A percentile compares a stretch with the other conserved stretches of the same genome.
Evolutionary conservation across 2,888 invertebrate genomes (phyloP).

Genomic region (Clepsis dumicolana): DNA sequence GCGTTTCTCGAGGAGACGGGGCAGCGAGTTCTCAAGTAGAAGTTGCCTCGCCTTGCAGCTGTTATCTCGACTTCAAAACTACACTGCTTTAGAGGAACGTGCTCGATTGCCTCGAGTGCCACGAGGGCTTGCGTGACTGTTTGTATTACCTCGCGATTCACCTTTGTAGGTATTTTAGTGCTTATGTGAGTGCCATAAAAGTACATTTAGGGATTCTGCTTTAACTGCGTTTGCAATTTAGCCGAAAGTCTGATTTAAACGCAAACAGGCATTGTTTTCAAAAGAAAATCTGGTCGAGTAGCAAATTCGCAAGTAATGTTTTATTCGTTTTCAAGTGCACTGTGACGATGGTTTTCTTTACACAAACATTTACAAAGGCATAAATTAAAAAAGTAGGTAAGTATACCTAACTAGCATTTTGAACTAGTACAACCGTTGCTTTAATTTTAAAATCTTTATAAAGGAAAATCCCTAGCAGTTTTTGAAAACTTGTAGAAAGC

Average conservation of each 20-base stretch:
- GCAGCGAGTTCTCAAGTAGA: constrained; percentile 52
- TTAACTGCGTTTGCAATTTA: background rate
- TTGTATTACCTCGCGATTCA: constrained; percentile 30
- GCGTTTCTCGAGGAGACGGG: constrained; percentile 53
- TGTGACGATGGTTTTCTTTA: too few species aligned
- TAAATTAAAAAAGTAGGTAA: background rate
- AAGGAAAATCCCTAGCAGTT: constrained; percentile 15
- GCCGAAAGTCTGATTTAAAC: too few species aligned
- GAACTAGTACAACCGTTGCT: too few species aligned
- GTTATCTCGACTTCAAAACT: constrained; percentile 45
- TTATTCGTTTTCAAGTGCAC: too few species aligned
- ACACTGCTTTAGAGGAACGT: constrained; percentile 44
- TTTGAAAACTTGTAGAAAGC: background rate
- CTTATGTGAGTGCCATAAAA: too few species aligned
- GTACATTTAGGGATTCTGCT: background rate
- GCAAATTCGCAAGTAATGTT: too few species aligned
- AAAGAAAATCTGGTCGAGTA: too few species aligned
- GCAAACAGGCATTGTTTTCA: too few species aligned
- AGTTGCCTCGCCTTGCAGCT: constrained; percentile 49
- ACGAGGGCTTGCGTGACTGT: constrained; percentile 32
- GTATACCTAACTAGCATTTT: too few species aligned
- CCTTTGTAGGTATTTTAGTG: constrained; percentile 10
- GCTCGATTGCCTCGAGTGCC: constrained; percentile 40
- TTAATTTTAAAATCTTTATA: background rate
- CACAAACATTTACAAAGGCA: too few species aligned